Conservation (phyloP, 2,113 vertebrate species). For the Hypomesus transpacificus region DNA sequence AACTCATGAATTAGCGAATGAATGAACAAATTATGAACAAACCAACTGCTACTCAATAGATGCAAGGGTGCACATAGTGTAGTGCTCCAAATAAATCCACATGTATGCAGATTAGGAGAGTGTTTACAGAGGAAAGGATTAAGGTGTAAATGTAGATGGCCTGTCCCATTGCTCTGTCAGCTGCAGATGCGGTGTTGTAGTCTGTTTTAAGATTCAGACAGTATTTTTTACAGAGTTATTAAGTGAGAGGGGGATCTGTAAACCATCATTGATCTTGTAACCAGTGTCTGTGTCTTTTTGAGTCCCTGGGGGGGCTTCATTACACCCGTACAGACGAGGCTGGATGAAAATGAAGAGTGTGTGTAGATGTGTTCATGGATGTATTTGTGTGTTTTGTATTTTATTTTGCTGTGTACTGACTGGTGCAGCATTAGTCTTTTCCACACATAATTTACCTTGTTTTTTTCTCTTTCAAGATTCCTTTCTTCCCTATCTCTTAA, state of each 20-base stretch:
- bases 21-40: not conserved
- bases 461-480: not conserved
- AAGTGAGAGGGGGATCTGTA: constrained; percentile 21
- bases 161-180: not conserved
- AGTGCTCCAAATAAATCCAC: not conserved
- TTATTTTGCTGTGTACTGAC: not conserved
- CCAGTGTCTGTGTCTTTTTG: constrained; percentile 6
- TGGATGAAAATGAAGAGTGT: not conserved
- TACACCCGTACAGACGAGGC: not conserved
- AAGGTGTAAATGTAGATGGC: not conserved
- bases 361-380: not conserved
- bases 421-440: not conserved
- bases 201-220: constrained; percentile 3
- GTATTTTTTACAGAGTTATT: constrained; percentile 2
- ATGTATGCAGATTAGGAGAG: not conserved
- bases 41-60: not conserved
- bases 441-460: not conserved
- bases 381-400: not conserved
- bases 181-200: not conserved
- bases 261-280: constrained; percentile 26
- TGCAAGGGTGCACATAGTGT: not conserved
- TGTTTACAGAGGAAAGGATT: not conserved
- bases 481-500: not conserved
- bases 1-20: not conserved
- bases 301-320: not conserved